Percentiles rank a stretch among this genome's conserved stretches.
These are phyloP conservation scores for Lasioglossum morio DNA, from an alignment of 2,888 invertebrate genomes.

Conservation along the genomic window DNA sequence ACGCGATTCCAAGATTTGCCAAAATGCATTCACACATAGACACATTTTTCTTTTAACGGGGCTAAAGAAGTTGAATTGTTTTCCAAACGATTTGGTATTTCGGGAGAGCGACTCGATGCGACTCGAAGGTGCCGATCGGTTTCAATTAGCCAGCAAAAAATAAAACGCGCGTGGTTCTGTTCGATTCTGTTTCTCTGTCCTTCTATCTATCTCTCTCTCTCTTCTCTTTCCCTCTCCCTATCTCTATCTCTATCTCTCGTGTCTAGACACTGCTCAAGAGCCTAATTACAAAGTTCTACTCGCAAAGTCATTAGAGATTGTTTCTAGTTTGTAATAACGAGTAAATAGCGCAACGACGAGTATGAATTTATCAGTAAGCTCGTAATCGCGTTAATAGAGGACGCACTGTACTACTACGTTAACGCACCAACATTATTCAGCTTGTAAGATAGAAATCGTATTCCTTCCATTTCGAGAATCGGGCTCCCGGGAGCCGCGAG, in stretches of 20 bases:
- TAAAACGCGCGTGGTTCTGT: conserved; percentile 27
- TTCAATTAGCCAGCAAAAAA: conserved; percentile 9
- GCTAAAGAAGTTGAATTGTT: neutral
- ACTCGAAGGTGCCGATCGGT: conserved; percentile 12
- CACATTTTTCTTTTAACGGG: neutral
- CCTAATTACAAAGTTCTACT: conserved; percentile 81
- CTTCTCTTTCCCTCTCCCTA: neutral
- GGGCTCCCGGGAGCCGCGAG: conserved; percentile 60
- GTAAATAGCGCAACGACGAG: conserved; percentile 63
- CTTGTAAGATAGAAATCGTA: conserved; percentile 80
- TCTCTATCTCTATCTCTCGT: conserved; percentile 57
- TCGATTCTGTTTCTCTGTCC: conserved; percentile 38
- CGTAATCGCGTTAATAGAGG: conserved; percentile 63
- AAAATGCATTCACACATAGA: neutral
- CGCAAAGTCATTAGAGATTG: conserved; percentile 84
- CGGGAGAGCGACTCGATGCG: neutral
- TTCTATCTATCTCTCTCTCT: conserved; percentile 37
- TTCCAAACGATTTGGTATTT: neutral
- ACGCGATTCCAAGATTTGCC: no score
- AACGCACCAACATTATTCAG: conserved; percentile 75
- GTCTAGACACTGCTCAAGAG: conserved; percentile 82
- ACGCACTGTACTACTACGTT: conserved; percentile 68
- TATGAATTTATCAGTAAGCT: conserved; percentile 61
- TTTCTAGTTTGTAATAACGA: conserved; percentile 82
- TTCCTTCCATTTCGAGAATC: conserved; percentile 76